These are phyloP conservation scores for Sarcophaga carnaria DNA, from an alignment of 2,888 invertebrate genomes.

Conservation along the genomic window DNA sequence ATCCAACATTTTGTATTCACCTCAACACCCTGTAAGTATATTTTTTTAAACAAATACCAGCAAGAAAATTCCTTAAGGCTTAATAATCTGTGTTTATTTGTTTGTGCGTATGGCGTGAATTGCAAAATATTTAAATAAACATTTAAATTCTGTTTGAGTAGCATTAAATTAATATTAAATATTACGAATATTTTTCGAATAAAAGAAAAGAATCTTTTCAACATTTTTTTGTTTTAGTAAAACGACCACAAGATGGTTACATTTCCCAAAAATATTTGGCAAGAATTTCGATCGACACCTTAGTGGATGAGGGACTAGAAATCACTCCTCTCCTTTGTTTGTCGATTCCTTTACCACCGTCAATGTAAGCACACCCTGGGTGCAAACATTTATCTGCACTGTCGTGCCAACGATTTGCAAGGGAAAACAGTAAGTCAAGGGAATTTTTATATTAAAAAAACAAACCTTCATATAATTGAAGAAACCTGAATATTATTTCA, in stretches of 20 bases:
- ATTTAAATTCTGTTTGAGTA: too few relatives aligned
- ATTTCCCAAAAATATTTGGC: constrained; percentile 81
- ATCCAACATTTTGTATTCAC: constrained; percentile 78
- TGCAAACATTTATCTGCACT: constrained; percentile 86
- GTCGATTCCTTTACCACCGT: constrained; percentile 85
- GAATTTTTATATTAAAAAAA: too few relatives aligned
- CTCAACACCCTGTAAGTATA: constrained; percentile 78
- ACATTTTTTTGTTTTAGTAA: constrained; percentile 73
- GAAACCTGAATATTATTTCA: not conserved
- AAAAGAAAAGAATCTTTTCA: too few relatives aligned
- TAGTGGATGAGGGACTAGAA: constrained; percentile 80
- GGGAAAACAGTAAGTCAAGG: constrained; percentile 85
- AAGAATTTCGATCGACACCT: constrained; percentile 81
- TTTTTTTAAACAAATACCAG: not conserved
- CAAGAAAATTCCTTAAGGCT: too few relatives aligned
- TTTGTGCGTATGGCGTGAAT: too few relatives aligned
- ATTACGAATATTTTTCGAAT: too few relatives aligned
- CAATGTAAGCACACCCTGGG: constrained; percentile 87
- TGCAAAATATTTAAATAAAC: too few relatives aligned
- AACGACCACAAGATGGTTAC: constrained; percentile 81
- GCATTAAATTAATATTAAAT: too few relatives aligned
- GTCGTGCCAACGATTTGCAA: constrained; percentile 86
- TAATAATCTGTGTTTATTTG: too few relatives aligned
- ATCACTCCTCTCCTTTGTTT: constrained; percentile 86
- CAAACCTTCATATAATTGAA: too few relatives aligned